These are phyloP conservation scores for Ernsta delagoae DNA, from an alignment of 2,888 invertebrate species.

Conservation along the genomic window DNA sequence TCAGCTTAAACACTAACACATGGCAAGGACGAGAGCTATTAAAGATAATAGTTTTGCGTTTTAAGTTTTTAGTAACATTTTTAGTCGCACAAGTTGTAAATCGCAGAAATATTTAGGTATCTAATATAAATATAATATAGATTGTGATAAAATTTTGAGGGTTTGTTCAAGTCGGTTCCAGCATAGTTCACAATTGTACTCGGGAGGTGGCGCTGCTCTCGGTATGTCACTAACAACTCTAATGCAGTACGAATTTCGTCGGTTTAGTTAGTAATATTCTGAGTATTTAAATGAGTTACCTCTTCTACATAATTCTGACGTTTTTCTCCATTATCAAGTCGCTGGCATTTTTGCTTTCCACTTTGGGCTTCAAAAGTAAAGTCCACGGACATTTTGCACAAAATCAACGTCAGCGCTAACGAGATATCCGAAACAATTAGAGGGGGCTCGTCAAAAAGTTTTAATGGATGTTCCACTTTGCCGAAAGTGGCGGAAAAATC, in stretches of 20 bases:
- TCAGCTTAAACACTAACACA: slow-evolving; percentile 20
- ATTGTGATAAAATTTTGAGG: too few species aligned
- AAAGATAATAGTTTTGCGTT: slow-evolving; percentile 3
- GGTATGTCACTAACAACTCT: too few species aligned
- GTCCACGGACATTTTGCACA: not conserved
- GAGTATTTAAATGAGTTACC: not conserved
- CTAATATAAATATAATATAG: too few species aligned
- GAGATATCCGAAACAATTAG: slow-evolving; percentile 55
- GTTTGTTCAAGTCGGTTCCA: too few species aligned
- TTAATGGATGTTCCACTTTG: slow-evolving; percentile 73
- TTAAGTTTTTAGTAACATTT: too few species aligned
- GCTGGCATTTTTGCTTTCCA: not conserved
- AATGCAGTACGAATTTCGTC: too few species aligned
- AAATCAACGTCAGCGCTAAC: slow-evolving; percentile 17
- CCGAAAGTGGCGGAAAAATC: slow-evolving; percentile 50
- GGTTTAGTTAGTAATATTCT: too few species aligned
- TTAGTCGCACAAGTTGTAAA: slow-evolving; percentile 4
- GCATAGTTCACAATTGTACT: too few species aligned
- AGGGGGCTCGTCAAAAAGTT: slow-evolving; percentile 72
- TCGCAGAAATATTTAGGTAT: too few species aligned
- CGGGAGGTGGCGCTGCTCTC: too few species aligned
- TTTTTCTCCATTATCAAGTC: not conserved
- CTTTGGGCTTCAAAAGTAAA: not conserved
- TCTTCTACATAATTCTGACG: too few species aligned
- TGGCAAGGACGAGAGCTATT: slow-evolving; percentile 8